Conservation (phyloP, 2,888 invertebrate species). For the Cinara cedri region DNA sequence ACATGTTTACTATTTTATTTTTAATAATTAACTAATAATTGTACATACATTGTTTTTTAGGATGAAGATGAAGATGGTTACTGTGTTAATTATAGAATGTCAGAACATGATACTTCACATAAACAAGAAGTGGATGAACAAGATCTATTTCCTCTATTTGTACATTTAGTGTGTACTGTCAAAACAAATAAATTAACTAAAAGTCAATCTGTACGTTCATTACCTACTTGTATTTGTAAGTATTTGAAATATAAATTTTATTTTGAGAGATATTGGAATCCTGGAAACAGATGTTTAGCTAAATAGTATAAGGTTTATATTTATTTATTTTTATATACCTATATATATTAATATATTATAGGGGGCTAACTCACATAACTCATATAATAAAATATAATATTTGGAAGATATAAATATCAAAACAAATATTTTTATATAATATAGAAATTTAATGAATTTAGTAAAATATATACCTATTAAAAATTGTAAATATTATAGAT, state of each 20-base stretch:
- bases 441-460: no score
- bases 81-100: no score
- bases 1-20: background rate
- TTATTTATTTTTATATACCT: no score
- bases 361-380: no score
- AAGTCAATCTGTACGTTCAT: slow-evolving; percentile 20
- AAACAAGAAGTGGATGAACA: slow-evolving; percentile 27
- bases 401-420: no score
- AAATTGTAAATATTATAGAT: no score
- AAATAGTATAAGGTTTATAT: background rate
- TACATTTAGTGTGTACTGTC: slow-evolving; percentile 38
- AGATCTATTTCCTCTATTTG: slow-evolving; percentile 44
- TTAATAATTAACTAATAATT: background rate
- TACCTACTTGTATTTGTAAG: slow-evolving; percentile 54
- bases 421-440: no score
- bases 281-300: background rate
- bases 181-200: slow-evolving; percentile 20
- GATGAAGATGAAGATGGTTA: background rate
- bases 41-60: slow-evolving; percentile 4
- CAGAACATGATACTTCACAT: background rate
- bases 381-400: no score
- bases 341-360: no score
- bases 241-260: background rate
- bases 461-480: no score
- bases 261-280: background rate